Conservation (phyloP, 2,113 vertebrate genomes). For the Microcebus lehilahytsara region DNA sequence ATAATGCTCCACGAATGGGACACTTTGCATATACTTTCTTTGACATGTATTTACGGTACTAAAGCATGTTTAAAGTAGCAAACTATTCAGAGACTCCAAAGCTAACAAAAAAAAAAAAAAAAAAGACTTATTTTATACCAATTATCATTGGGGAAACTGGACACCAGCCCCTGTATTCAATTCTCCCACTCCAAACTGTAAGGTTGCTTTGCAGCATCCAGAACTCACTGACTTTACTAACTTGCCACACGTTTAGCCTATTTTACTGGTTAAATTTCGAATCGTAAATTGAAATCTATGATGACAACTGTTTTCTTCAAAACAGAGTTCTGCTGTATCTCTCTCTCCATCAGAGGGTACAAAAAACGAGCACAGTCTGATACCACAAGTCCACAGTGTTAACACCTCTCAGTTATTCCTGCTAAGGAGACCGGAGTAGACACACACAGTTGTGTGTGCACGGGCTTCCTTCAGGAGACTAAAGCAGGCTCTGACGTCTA, state of each 20-base stretch:
- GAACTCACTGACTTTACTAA: background rate
- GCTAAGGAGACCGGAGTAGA: background rate
- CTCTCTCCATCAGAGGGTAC: conserved; percentile 20
- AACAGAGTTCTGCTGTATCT: background rate
- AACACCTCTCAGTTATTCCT: background rate
- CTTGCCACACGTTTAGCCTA: background rate
- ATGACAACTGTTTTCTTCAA: background rate
- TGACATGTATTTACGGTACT: background rate
- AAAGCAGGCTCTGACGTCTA: background rate
- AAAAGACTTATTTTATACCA: background rate
- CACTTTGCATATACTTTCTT: background rate
- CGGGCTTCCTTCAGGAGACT: background rate
- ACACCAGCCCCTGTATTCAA: background rate
- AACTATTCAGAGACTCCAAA: background rate
- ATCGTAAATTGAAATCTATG: background rate
- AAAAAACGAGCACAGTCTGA: background rate
- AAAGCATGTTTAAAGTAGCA: background rate
- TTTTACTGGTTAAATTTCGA: background rate
- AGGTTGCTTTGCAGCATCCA: background rate
- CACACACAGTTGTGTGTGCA: background rate
- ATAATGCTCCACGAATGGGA: background rate
- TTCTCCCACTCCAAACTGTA: background rate
- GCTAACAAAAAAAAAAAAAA: background rate
- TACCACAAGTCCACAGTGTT: background rate
- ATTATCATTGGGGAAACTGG: background rate